These are phyloP conservation scores for Lepus oiostolus DNA, from an alignment of 2,797 vertebrate genomes.

Conservation along the genomic window DNA sequence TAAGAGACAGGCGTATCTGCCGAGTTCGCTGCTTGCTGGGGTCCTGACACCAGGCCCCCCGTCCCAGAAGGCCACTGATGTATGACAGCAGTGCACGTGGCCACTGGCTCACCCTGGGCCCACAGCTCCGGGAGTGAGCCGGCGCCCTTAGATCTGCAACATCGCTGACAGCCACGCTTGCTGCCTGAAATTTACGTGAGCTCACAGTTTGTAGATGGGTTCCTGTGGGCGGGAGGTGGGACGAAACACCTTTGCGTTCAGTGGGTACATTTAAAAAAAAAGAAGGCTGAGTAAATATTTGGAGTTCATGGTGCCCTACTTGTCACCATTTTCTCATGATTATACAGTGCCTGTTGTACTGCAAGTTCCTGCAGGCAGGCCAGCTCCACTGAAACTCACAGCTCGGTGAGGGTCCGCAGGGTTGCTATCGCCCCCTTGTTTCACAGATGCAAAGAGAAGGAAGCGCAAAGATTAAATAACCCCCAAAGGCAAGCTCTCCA, in stretches of 20 bases:
- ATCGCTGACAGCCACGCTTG: fast-evolving
- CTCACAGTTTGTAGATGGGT: not conserved
- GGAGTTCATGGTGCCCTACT: not conserved
- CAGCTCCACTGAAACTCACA: not conserved
- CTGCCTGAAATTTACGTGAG: not conserved
- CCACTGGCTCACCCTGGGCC: too few species aligned
- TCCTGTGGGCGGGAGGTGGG: not conserved
- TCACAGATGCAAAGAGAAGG: not conserved
- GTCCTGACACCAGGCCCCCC: too few species aligned
- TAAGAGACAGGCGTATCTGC: too few species aligned
- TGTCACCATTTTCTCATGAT: not conserved
- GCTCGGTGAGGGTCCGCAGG: fast-evolving
- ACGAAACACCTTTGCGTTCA: not conserved
- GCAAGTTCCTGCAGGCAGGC: not conserved
- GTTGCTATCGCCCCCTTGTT: not conserved
- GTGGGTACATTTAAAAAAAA: not conserved
- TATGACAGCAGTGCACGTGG: too few species aligned
- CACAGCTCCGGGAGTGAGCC: not conserved
- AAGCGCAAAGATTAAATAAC: not conserved
- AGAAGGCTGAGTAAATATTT: not conserved
- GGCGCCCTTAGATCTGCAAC: not conserved
- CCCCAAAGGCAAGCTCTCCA: not conserved
- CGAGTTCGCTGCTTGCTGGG: too few species aligned
- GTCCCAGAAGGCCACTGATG: too few species aligned
- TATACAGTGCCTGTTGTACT: not conserved